Evolutionary conservation across 2,113 vertebrate genomes (phyloP).

Genomic region (Laticauda laticaudata): DNA sequence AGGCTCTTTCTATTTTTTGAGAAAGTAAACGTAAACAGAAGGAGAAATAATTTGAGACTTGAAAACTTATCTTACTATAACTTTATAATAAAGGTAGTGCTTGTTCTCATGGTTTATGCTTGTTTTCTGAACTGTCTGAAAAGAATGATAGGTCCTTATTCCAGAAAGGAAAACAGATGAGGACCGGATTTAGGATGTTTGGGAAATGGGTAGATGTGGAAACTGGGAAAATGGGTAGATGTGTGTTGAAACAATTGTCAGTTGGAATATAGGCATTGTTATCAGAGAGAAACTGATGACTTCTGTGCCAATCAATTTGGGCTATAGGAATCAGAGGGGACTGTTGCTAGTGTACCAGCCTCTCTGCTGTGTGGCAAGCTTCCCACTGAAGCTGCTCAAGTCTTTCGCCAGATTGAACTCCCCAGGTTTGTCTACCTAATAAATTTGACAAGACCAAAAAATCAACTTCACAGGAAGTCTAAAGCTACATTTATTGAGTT

Average conservation of each 20-base stretch:
- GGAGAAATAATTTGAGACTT: background rate
- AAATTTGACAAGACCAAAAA: background rate
- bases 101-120: background rate
- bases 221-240: background rate
- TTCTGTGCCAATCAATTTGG: background rate
- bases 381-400: background rate
- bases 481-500: background rate
- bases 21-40: background rate
- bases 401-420: background rate
- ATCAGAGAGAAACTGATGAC: background rate
- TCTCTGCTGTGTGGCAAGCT: background rate
- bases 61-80: background rate
- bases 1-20: background rate
- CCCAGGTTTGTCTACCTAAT: background rate
- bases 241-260: background rate
- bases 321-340: background rate
- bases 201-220: background rate
- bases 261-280: background rate
- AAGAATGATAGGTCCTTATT: background rate
- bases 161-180: background rate
- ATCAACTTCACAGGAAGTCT: background rate
- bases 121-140: background rate
- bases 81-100: background rate
- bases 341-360: background rate
- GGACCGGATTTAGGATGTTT: background rate